These are phyloP conservation scores for Gadopsis marmoratus DNA, from an alignment of 2,797 vertebrate genomes.

Conservation along the genomic window DNA sequence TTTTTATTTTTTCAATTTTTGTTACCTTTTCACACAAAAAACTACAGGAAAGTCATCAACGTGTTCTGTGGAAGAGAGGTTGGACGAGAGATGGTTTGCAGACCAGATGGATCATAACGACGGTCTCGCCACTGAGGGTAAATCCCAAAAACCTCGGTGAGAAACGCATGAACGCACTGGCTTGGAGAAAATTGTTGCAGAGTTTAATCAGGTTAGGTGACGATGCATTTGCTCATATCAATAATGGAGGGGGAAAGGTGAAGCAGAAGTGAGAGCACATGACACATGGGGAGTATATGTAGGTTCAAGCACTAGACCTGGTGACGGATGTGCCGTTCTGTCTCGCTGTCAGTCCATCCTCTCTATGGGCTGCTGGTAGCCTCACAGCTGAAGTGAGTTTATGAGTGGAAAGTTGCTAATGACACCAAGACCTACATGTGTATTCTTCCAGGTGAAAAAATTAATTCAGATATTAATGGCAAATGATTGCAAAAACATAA, in stretches of 20 bases:
- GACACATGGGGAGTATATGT: background rate
- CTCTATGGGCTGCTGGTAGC: background rate
- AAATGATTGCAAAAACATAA: background rate
- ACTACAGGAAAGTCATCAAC: constrained; percentile 9
- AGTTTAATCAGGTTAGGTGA: background rate
- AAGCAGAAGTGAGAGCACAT: background rate
- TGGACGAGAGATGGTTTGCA: constrained; percentile 84
- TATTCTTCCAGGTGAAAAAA: background rate
- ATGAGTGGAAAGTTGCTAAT: background rate
- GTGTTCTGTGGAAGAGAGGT: constrained; percentile 46
- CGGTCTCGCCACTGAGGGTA: constrained; percentile 41
- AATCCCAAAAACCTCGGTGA: constrained; percentile 65
- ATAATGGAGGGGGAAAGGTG: background rate
- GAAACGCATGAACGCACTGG: constrained; percentile 15
- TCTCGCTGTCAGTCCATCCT: background rate
- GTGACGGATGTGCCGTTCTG: background rate
- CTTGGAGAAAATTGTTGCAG: background rate
- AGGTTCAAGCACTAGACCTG: background rate
- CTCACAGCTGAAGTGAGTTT: background rate
- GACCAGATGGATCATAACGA: constrained; percentile 76
- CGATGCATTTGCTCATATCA: background rate
- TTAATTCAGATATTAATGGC: background rate
- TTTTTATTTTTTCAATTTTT: background rate
- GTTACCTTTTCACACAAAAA: background rate
- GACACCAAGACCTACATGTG: background rate